Percentiles rank a stretch among this genome's conserved stretches.
Conservation (phyloP, 1,140 invertebrate species). For the Gonatopus flavifemur region DNA sequence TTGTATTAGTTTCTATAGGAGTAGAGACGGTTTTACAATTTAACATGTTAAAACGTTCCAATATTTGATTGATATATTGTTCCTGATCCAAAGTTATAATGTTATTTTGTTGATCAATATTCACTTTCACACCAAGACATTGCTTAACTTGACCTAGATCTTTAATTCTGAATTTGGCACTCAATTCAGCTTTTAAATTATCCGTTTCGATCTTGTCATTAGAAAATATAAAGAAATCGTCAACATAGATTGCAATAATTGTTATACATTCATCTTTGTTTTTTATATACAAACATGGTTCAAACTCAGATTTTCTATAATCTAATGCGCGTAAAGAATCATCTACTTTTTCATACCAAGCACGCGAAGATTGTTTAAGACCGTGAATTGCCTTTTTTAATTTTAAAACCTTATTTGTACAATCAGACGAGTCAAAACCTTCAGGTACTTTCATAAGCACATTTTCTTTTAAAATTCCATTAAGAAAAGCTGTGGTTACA, state of each 20-base stretch:
- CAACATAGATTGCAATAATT: conserved; percentile 24
- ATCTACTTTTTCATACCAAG: background rate
- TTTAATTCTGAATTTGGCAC: no score
- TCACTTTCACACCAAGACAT: no score
- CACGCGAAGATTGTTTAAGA: conserved; percentile 30
- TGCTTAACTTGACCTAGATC: no score
- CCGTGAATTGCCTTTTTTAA: conserved; percentile 50
- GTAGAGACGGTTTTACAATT: no score
- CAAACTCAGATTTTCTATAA: no score
- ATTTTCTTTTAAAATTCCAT: conserved; percentile 40
- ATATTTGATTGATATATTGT: conserved; percentile 7
- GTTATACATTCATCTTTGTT: conserved; percentile 36
- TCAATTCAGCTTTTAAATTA: background rate
- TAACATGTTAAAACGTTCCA: conserved; percentile 21
- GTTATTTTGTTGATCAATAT: no score
- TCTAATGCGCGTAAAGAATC: no score
- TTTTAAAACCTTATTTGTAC: conserved; percentile 24
- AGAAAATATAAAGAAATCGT: background rate
- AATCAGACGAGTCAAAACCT: conserved; percentile 33
- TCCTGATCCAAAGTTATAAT: background rate
- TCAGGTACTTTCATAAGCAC: conserved; percentile 39
- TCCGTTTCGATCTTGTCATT: background rate
- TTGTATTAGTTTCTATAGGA: background rate
- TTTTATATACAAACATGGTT: conserved; percentile 37
- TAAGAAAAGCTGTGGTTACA: conserved; percentile 41